Conservation (phyloP, 2,888 invertebrate genomes). For the Meteorus cinctellus region DNA sequence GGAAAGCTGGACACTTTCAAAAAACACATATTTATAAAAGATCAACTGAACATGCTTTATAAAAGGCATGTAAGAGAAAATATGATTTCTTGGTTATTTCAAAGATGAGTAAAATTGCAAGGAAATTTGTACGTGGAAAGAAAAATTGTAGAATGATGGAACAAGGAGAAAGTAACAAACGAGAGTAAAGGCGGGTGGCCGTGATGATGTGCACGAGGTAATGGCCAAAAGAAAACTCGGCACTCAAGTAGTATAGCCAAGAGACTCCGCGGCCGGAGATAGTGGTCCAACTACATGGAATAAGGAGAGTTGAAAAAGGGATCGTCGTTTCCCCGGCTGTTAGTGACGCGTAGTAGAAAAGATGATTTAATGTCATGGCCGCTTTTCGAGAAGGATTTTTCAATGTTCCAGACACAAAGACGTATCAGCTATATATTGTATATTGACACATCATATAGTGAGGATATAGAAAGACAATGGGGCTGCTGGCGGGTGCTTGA, state of each 20-base stretch:
- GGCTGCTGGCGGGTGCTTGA: constrained; percentile 11
- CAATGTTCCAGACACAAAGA: constrained; percentile 27
- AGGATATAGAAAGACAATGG: constrained; percentile 12
- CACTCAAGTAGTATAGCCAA: constrained; percentile 6
- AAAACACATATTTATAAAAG: no score
- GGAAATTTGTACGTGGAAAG: constrained; percentile 34
- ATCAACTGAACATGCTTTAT: background rate
- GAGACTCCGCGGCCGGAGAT: constrained; percentile 32
- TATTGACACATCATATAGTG: constrained; percentile 31
- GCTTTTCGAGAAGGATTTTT: constrained; percentile 21
- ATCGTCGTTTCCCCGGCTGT: constrained; percentile 44
- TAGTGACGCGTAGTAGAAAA: constrained; percentile 38
- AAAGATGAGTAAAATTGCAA: constrained; percentile 30
- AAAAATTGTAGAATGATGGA: constrained; percentile 41
- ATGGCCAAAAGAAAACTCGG: constrained; percentile 28
- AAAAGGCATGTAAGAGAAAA: background rate
- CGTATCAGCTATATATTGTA: constrained; percentile 32
- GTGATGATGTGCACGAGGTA: constrained; percentile 26
- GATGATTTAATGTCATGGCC: constrained; percentile 47
- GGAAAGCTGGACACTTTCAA: no score
- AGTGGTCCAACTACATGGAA: constrained; percentile 36
- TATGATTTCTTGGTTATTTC: constrained; percentile 21
- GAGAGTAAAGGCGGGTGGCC: constrained; percentile 5
- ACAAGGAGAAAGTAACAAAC: constrained; percentile 13
- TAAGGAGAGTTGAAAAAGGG: constrained; percentile 37